Percentiles rank a stretch among this genome's conserved stretches.
Evolutionary conservation across 2,797 vertebrate species (phyloP).

Genomic region (Holocentrus rufus): DNA sequence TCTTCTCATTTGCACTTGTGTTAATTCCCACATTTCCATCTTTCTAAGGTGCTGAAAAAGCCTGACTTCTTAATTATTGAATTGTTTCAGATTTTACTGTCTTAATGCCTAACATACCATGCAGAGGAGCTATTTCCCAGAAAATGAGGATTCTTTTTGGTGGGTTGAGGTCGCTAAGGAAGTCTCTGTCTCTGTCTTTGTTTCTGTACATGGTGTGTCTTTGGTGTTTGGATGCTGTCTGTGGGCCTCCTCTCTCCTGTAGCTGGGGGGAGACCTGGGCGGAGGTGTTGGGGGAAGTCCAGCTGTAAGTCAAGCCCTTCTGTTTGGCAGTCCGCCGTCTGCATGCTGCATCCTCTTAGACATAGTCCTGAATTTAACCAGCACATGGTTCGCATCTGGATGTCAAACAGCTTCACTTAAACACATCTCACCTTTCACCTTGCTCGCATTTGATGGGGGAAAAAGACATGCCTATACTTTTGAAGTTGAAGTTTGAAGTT

Average conservation of each 20-base stretch:
- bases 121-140: constrained; percentile 25
- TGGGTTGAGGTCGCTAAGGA: constrained; percentile 71
- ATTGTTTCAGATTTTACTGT: constrained; percentile 22
- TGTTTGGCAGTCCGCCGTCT: constrained; percentile 72
- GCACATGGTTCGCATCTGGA: not conserved
- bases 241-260: constrained; percentile 81
- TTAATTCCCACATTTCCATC: constrained; percentile 4
- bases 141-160: constrained; percentile 50
- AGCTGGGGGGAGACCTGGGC: constrained; percentile 99
- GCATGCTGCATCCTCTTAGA: constrained; percentile 62
- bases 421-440: not conserved
- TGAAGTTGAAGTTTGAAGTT: too few relatives aligned
- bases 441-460: not conserved
- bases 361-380: constrained; percentile 24
- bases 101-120: constrained; percentile 21
- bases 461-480: not conserved
- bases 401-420: not conserved
- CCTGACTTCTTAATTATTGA: constrained; percentile 8
- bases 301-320: constrained; percentile 93
- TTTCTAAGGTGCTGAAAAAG: constrained; percentile 18
- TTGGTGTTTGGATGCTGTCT: constrained; percentile 73
- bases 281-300: constrained; percentile 99
- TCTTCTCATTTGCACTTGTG: not conserved
- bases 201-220: constrained; percentile 65
- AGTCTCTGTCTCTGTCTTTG: constrained; percentile 70